Evolutionary conservation across 2,113 vertebrate species (phyloP).

Genomic region (Colius striatus): DNA sequence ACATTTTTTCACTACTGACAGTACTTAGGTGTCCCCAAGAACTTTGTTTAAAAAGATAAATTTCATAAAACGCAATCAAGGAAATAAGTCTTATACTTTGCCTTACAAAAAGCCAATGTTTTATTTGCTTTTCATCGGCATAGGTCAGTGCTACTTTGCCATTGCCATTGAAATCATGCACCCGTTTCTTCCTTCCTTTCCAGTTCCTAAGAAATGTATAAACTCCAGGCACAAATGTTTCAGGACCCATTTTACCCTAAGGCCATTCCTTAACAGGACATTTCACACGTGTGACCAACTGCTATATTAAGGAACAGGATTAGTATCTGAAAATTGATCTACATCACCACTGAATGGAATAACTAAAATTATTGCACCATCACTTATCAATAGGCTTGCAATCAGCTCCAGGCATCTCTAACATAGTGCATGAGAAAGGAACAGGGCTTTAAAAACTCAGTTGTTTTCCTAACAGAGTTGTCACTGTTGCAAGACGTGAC

Average conservation of each 20-base stretch:
- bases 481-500: conserved; percentile 51
- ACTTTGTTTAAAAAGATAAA: neutral
- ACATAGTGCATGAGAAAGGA: neutral
- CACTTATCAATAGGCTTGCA: neutral
- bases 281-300: neutral
- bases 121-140: neutral
- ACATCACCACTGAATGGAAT: neutral
- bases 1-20: neutral
- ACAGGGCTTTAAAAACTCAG: neutral
- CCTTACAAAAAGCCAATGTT: neutral
- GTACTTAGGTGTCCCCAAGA: neutral
- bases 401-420: neutral
- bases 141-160: neutral
- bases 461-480: conserved; percentile 47
- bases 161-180: neutral
- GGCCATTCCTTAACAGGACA: neutral
- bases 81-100: neutral
- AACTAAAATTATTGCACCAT: neutral
- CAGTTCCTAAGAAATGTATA: neutral
- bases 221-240: neutral
- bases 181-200: neutral
- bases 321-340: neutral
- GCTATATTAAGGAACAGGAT: conserved; percentile 18
- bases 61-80: neutral
- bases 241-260: neutral